Base-by-base conservation (phyloP, 2,888 invertebrate genomes). In the Blastobasis adustella region DNA sequence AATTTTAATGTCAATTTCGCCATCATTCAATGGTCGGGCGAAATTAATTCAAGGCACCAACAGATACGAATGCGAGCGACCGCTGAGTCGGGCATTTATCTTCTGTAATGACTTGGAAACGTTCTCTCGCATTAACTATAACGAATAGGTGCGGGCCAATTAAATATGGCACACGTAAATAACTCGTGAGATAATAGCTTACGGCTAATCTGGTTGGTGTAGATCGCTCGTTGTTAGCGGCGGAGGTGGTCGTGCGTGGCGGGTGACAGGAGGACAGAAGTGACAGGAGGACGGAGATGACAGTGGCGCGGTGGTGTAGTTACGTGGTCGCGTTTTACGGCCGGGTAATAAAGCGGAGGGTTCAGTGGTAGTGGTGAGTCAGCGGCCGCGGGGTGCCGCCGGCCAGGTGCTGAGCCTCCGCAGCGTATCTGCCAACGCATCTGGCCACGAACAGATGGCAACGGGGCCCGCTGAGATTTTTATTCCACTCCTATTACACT, bases 1-100 rank as follows among this genome's bases (percentile, higher is more conserved):
- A 82, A 82, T 86, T 80, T 84, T 85, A 83, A 85, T 85, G 85
- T 87, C 87, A 84, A 86, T 83, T 85, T 81, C 67, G 80, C 82
- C 84, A 84, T 86, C 84, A 82, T 82, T 87, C 85, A 85, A 80
- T 81, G 82, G 76, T 79, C 73, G 73, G 73, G 71, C 73, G 75
- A 76, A 82, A 85, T 86, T 82, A 84, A 85, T 83, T 85, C 83
- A 81, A 73, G 73, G 67, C 64, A 58, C 51, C 5, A 40, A 67
- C 58, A 60, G 62, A 67, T 75, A 74, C 69, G 67, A 69, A 75
- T 75, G 65, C 63, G 70, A 73, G 65, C 66, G 59, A 63, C 64
- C 65, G 67, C 63, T 56, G 68, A 65, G 64, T 54, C 61, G 66
- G 60, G 63, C 80, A 81, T 84, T 80, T 75, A 82, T 82, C 79